Conservation (phyloP, 1,140 invertebrate species). For the Hycleus cichorii region DNA sequence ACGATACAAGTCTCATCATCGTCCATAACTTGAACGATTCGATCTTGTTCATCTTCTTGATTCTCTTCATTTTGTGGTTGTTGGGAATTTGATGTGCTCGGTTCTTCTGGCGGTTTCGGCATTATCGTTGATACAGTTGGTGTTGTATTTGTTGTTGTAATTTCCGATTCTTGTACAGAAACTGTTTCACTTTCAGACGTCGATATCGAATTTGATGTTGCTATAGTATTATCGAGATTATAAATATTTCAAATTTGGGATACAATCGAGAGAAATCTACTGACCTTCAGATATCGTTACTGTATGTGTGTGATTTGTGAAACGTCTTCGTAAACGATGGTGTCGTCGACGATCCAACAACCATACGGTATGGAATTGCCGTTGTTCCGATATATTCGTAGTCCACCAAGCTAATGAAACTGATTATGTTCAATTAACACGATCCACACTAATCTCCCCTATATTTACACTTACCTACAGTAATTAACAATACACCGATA, state of each 20-base stretch:
- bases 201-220: not conserved
- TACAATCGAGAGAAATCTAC: slow-evolving; percentile 2
- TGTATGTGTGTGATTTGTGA: slow-evolving; percentile 34
- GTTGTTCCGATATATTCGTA: slow-evolving; percentile 32
- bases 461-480: slow-evolving; percentile 42
- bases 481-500: slow-evolving; percentile 50
- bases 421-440: not conserved
- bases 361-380: slow-evolving; percentile 31
- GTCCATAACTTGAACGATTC: slow-evolving; percentile 52
- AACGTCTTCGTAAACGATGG: slow-evolving; percentile 6
- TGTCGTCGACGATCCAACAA: slow-evolving; percentile 31
- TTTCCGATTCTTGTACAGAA: not conserved
- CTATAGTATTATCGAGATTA: not conserved
- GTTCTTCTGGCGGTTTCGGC: slow-evolving; percentile 23
- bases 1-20: slow-evolving; percentile 21
- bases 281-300: slow-evolving; percentile 30
- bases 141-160: slow-evolving; percentile 9
- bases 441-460: not conserved
- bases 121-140: slow-evolving; percentile 1
- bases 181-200: not conserved
- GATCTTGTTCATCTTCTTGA: slow-evolving; percentile 40
- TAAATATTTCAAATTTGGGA: slow-evolving; percentile 6
- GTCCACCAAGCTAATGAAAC: slow-evolving; percentile 35
- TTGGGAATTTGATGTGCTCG: not conserved
- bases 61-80: slow-evolving; percentile 13